Evolutionary conservation across 2,113 vertebrate species (phyloP), one percentile per base, ranked within the genome.

Genomic region (Hydrolagus affinis): DNA sequence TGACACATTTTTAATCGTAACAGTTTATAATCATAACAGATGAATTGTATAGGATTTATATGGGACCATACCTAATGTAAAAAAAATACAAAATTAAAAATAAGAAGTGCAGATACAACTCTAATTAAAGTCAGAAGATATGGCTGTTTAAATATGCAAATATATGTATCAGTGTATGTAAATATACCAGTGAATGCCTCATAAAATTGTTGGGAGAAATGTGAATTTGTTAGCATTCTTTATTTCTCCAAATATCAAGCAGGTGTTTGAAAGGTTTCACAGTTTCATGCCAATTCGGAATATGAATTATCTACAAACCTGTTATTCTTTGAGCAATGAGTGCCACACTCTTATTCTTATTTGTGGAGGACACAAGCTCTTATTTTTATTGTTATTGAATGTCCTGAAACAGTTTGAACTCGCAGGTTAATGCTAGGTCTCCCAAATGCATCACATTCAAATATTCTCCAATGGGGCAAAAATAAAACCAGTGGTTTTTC

Each of bases 291-390:
- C 44, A 32, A 10, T 75, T 75, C 19, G 44, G 28, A 75, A 21
- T 75, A 75, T 75, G 44, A 56, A 75, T 75, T 19, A 21, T 57
- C 32, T 75, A 44, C 19, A 75, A 75, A 75, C 8, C 73, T 75
- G 19, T 75, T 21, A 75, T n/a, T 69, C 19, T 69, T 56, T 56
- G 32, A 56, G 32, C 73, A 57, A 15, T 8, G 21, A 44, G n/a
- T 75, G 32, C 32, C 17, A 75, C 56, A 21, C 12, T 21, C 56
- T 32, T 8, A 57, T 44, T 56, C 15, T 9, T 15, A 8, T 44
- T 56, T 17, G 3, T 75, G 73, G 10, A 75, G 32, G 11, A 75
- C 32, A 75, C 11, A 75, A 21, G 32, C 17, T 56, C 30, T 56
- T 56, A 44, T 19, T 44, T 44, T 44, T 6, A 44, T 44, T 44